Conservation (phyloP, 2,888 invertebrate species). For the Morpho deidamia region DNA sequence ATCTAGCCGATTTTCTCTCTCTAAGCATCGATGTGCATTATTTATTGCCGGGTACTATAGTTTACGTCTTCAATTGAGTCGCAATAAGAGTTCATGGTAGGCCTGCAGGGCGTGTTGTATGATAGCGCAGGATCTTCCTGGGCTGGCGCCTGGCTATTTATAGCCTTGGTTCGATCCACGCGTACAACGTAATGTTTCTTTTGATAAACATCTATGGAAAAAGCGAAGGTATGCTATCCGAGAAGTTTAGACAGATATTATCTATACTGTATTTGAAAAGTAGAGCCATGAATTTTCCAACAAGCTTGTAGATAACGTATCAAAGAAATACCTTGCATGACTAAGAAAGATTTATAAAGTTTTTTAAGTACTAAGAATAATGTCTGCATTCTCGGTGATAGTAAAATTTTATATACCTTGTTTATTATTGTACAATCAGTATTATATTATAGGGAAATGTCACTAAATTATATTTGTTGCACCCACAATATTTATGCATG, state of each 20-base stretch:
- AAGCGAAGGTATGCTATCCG: constrained; percentile 33
- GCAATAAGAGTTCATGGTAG: no score
- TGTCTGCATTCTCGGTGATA: constrained; percentile 5
- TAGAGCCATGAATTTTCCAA: constrained; percentile 16
- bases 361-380: not conserved
- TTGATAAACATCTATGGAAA: constrained; percentile 44
- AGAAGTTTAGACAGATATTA: constrained; percentile 21
- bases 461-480: constrained; percentile 25
- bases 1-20: no score
- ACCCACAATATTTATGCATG: constrained; percentile 25
- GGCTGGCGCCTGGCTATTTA: constrained; percentile 44
- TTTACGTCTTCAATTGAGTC: no score
- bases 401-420: constrained; percentile 8
- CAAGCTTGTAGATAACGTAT: constrained; percentile 1
- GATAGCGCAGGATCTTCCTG: constrained; percentile 33
- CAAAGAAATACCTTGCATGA: not conserved
- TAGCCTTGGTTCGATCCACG: constrained; percentile 36
- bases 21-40: no score
- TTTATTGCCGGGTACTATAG: no score
- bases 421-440: constrained; percentile 21
- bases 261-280: constrained; percentile 13
- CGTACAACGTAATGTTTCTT: constrained; percentile 40
- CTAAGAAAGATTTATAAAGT: no score
- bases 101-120: constrained; percentile 31
- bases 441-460: constrained; percentile 25